A percentile compares a stretch with the other conserved stretches of the same genome.
These are phyloP conservation scores for Amiota minor DNA, from an alignment of 2,888 invertebrate species.

Conservation along the genomic window DNA sequence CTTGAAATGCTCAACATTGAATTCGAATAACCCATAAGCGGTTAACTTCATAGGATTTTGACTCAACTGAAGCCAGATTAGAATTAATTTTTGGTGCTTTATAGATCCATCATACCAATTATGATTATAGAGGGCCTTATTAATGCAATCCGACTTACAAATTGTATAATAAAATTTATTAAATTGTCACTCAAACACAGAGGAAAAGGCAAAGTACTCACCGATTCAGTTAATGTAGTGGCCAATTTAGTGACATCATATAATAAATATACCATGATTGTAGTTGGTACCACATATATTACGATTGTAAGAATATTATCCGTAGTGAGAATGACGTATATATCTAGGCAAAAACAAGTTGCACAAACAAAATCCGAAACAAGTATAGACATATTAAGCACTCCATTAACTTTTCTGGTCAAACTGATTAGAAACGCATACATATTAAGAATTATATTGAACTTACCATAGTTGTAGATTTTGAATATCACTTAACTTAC, in stretches of 20 bases:
- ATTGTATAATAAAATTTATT: not conserved
- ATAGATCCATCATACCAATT: conserved; percentile 20
- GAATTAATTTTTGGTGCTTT: not conserved
- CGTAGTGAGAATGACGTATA: not conserved
- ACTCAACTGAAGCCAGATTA: conserved; percentile 13
- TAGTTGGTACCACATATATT: not conserved
- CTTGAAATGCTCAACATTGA: conserved; percentile 9
- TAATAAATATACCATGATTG: not conserved
- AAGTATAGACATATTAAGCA: conserved; percentile 1
- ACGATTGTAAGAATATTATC: not conserved
- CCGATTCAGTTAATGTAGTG: not conserved
- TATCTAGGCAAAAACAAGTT: not conserved
- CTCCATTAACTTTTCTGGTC: conserved; percentile 7
- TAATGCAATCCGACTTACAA: not conserved
- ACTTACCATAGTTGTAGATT: too few species aligned
- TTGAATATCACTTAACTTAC: not conserved
- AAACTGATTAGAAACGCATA: not conserved
- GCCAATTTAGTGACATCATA: not conserved
- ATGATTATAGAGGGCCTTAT: not conserved
- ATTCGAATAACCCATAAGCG: not conserved
- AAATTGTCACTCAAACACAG: too few species aligned
- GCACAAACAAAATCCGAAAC: conserved; percentile 10
- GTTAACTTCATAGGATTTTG: conserved; percentile 14
- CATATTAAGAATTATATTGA: not conserved
- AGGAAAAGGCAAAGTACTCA: not conserved